Conservation (phyloP, 1,140 invertebrate genomes). For the Tetranychus urticae region DNA sequence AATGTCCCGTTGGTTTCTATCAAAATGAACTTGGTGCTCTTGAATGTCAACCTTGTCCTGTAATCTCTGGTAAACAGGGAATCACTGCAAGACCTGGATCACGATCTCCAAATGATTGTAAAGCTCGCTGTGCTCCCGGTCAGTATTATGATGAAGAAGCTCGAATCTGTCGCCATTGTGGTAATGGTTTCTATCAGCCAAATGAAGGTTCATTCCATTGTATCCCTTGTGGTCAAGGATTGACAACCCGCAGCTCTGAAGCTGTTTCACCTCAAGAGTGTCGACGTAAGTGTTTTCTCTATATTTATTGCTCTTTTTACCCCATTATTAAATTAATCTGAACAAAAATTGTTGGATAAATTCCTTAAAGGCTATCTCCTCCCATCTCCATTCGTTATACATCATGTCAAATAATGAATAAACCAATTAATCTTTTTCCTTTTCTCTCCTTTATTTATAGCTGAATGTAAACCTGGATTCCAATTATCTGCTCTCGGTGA, state of each 20-base stretch:
- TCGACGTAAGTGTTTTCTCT: constrained; percentile 15
- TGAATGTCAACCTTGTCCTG: constrained; percentile 61
- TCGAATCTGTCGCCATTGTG: constrained; percentile 64
- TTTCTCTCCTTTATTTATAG: constrained; percentile 8
- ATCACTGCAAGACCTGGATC: constrained; percentile 66
- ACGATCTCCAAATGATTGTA: constrained; percentile 61
- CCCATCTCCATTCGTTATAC: too few relatives aligned
- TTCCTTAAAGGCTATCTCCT: too few relatives aligned
- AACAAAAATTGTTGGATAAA: too few relatives aligned
- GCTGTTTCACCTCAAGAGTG: constrained; percentile 41
- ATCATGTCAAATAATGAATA: background rate
- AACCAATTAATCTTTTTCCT: constrained; percentile 1
- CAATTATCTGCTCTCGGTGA: constrained; percentile 65
- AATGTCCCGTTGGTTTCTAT: constrained; percentile 69
- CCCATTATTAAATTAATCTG: too few relatives aligned
- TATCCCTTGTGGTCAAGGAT: constrained; percentile 62
- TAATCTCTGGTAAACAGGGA: constrained; percentile 56
- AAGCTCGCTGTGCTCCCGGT: constrained; percentile 69
- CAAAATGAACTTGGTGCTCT: constrained; percentile 77
- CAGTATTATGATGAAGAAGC: constrained; percentile 68
- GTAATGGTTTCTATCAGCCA: constrained; percentile 78
- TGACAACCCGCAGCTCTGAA: constrained; percentile 72
- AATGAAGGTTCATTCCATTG: constrained; percentile 73
- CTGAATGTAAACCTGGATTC: constrained; percentile 68
- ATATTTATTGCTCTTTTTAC: too few relatives aligned